Percentiles rank a stretch among this genome's conserved stretches.
Evolutionary conservation across 1,140 invertebrate species (phyloP).

Genomic region (Bilobella aurantiaca): DNA sequence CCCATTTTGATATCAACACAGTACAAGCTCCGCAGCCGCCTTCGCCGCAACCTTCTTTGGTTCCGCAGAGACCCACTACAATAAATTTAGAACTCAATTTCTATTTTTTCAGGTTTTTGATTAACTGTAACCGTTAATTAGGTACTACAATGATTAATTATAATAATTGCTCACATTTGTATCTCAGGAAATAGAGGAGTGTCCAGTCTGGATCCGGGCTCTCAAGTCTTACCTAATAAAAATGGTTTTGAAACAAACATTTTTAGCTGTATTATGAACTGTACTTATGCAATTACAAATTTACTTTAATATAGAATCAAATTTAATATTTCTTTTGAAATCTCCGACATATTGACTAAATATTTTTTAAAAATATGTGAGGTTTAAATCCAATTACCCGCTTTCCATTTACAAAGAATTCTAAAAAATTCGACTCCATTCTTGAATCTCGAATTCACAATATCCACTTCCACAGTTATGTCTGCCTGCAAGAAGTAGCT

Average conservation of each 20-base stretch:
- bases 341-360: not conserved
- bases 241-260: conserved; percentile 6
- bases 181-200: conserved; percentile 68
- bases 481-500: too few relatives aligned
- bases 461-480: too few relatives aligned
- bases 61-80: conserved; percentile 67
- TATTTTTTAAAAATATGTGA: too few relatives aligned
- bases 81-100: not conserved
- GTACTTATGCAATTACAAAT: not conserved
- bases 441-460: too few relatives aligned
- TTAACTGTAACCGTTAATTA: too few relatives aligned
- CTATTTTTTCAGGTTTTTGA: not conserved
- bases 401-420: conserved; percentile 25
- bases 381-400: conserved; percentile 18
- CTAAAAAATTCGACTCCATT: not conserved
- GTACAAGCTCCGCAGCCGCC: conserved; percentile 87
- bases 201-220: conserved; percentile 74
- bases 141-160: conserved; percentile 7
- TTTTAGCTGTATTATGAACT: not conserved
- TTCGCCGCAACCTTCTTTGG: conserved; percentile 86
- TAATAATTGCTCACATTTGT: conserved; percentile 50
- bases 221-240: conserved; percentile 54
- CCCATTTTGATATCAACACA: conserved; percentile 64
- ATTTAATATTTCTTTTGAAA: not conserved
- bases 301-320: not conserved